These are phyloP conservation scores for Myathropa florea DNA, from an alignment of 2,888 invertebrate genomes.

Conservation along the genomic window DNA sequence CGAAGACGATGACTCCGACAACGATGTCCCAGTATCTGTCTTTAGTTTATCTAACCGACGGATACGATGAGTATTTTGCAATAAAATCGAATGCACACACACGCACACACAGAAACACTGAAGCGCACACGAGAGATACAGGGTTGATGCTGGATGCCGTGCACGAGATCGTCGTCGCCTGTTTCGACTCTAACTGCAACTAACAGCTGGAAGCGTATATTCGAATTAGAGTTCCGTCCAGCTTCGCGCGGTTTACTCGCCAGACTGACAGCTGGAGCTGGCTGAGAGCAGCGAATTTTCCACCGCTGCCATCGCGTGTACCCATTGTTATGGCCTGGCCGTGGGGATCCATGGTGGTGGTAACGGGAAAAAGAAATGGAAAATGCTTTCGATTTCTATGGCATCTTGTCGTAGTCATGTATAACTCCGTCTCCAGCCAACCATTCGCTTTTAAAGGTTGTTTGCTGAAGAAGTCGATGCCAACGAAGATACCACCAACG, in stretches of 20 bases:
- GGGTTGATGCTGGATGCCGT: slow-evolving; percentile 19
- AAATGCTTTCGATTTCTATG: slow-evolving; percentile 71
- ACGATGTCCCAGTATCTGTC: not conserved
- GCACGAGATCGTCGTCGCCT: slow-evolving; percentile 52
- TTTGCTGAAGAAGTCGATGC: slow-evolving; percentile 15
- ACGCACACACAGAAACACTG: not conserved
- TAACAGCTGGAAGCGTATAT: slow-evolving; percentile 60
- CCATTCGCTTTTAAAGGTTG: slow-evolving; percentile 66
- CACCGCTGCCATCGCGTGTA: slow-evolving; percentile 31
- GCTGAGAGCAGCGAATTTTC: slow-evolving; percentile 66
- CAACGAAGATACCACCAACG: slow-evolving; percentile 5
- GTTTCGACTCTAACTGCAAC: slow-evolving; percentile 57
- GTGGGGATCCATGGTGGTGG: slow-evolving; percentile 61
- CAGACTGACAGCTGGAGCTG: slow-evolving; percentile 57
- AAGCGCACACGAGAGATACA: slow-evolving; percentile 42
- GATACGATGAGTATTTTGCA: slow-evolving; percentile 46
- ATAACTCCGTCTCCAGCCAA: slow-evolving; percentile 8
- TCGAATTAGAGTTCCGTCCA: slow-evolving; percentile 66
- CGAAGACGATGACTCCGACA: not conserved
- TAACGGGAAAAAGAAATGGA: slow-evolving; percentile 68
- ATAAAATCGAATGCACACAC: slow-evolving; percentile 32
- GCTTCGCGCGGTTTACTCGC: slow-evolving; percentile 67
- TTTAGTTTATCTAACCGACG: slow-evolving; percentile 62
- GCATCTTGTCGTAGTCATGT: slow-evolving; percentile 38
- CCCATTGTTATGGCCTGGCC: slow-evolving; percentile 38